Evolutionary conservation across 2,113 vertebrate genomes (phyloP), one percentile per base, ranked within the genome.

Genomic region (Caranx melampygus): DNA sequence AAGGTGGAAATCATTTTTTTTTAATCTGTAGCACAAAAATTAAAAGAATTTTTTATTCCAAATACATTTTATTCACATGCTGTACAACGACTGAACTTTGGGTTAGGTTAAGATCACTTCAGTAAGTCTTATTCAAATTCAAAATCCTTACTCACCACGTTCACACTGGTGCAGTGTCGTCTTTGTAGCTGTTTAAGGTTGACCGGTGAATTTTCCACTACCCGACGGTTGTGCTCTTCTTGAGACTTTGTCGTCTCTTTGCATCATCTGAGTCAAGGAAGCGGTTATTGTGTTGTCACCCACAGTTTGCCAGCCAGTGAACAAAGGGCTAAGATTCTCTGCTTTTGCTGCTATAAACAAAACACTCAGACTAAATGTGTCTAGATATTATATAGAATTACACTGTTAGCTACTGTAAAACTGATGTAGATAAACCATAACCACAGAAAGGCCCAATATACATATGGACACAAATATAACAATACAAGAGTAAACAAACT

Each of bases 1-100:
- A 11, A 60, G 69, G 75, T 33, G n/a, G 1, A 68, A 57, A 14
- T 84, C 84, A 86, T 84, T 55, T 14, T 83, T 72, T 54, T 26
- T n/a, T n/a, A n/a, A 10, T 37, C 61, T 76, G 18, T 12, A 72
- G 67, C 2, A 67, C 26, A 82, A 9, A 33, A 45, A 40, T 47
- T 6, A 55, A 21, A 62, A 6, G 5, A 26, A 1, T 26, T 26
- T 26, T 26, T 55, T 0, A 69, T 37, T 37, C 62, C 14, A 26
- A 21, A 35, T 15, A 47, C 6, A 16, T 47, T 15, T 45, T 26
- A 26, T 58, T 58, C 33, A 26, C 26, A 26, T 26, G 26, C 26
- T 26, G 26, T 26, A 26, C 26, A 26, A 26, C 26, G 26, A 26
- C 26, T 26, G 26, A 26, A 26, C 26, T 26, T 26, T 26, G 26